Evolutionary conservation across 2,797 vertebrate genomes (phyloP).

Genomic region (Furcifer pardalis): DNA sequence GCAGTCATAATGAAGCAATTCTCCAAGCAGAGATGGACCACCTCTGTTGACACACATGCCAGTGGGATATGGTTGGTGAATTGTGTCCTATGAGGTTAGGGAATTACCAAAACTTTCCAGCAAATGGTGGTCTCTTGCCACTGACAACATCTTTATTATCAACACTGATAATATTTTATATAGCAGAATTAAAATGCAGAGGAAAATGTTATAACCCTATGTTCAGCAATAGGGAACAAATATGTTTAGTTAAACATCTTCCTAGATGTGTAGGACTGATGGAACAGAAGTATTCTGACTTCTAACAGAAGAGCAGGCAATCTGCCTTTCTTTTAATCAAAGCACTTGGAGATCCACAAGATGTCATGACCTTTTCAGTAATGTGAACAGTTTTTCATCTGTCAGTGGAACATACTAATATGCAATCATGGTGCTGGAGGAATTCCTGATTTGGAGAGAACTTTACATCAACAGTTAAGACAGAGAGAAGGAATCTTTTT

Average conservation of each 20-base stretch:
- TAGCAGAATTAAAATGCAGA: not conserved
- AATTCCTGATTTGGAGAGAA: not conserved
- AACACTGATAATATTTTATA: not conserved
- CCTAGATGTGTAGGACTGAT: not conserved
- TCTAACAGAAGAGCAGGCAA: not conserved
- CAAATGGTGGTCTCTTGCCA: not conserved
- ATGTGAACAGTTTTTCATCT: not conserved
- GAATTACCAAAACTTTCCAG: not conserved
- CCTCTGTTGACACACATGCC: not conserved
- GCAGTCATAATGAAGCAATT: not conserved
- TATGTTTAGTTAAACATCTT: not conserved
- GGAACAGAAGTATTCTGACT: not conserved
- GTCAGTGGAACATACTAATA: not conserved
- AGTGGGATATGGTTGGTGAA: not conserved
- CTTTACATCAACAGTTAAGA: too few relatives aligned
- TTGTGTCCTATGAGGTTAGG: not conserved
- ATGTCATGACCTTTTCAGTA: not conserved
- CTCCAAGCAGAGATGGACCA: not conserved
- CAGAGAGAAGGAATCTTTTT: too few relatives aligned
- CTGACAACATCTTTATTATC: not conserved
- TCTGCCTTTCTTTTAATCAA: not conserved
- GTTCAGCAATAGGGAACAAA: not conserved
- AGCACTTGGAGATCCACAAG: slow-evolving; percentile 2
- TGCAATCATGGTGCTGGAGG: not conserved
- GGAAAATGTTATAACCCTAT: not conserved